A percentile compares a stretch with the other conserved stretches of the same genome.
Conservation (phyloP, 2,113 vertebrate genomes). For the Lamprotornis superbus region DNA sequence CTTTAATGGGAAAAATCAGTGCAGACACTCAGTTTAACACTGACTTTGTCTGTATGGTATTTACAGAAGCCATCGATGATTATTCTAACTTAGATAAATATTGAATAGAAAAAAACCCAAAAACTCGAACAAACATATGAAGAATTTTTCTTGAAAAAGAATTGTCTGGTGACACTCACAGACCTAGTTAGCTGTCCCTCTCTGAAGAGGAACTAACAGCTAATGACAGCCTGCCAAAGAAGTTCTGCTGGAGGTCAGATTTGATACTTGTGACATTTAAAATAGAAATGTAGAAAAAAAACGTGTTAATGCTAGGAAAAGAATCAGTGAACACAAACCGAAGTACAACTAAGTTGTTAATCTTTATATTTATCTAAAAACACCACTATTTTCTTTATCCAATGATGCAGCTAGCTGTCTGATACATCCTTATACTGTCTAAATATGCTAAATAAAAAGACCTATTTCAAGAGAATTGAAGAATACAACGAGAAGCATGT, state of each 20-base stretch:
- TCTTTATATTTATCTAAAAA: neutral
- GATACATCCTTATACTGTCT: neutral
- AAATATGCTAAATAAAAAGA: neutral
- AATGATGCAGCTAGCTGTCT: neutral
- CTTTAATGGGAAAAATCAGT: neutral
- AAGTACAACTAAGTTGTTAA: neutral
- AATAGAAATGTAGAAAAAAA: neutral
- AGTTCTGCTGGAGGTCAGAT: neutral
- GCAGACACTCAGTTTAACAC: neutral
- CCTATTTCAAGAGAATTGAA: neutral
- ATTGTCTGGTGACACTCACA: neutral
- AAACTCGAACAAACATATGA: neutral
- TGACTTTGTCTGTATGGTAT: neutral
- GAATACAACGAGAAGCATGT: neutral
- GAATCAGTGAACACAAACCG: neutral
- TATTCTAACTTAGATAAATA: neutral
- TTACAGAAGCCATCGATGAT: neutral
- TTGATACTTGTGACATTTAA: neutral
- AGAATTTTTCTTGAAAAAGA: neutral
- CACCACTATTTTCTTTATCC: neutral
- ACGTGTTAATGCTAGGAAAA: neutral
- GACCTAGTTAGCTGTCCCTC: neutral
- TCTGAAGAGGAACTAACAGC: neutral
- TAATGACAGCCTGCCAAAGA: neutral
- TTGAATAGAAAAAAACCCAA: neutral